Percentiles rank a stretch among this genome's conserved stretches.
Conservation (phyloP, 1,140 invertebrate species). For the Solenopsis invicta region DNA sequence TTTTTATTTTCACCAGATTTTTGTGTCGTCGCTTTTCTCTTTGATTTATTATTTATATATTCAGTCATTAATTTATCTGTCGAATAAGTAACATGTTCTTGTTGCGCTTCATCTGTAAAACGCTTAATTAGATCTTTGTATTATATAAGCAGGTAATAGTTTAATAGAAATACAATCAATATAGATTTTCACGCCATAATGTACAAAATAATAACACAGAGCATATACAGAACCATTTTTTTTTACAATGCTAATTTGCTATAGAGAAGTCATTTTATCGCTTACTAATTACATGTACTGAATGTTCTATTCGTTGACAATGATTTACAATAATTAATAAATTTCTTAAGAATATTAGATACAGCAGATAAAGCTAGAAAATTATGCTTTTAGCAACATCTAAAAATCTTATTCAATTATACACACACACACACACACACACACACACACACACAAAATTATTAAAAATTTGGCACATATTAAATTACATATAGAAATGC, state of each 20-base stretch:
- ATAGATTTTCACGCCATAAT: slow-evolving; percentile 17
- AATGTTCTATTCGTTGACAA: not conserved
- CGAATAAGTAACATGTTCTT: not conserved
- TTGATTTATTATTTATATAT: not conserved
- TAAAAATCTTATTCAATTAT: not conserved
- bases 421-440: not conserved
- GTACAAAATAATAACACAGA: not conserved
- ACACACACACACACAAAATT: not conserved
- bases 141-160: not conserved
- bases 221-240: slow-evolving; percentile 8
- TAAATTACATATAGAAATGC: slow-evolving; percentile 15
- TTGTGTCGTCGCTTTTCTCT: not conserved
- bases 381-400: not conserved
- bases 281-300: not conserved
- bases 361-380: slow-evolving; percentile 3
- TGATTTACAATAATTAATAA: slow-evolving; percentile 20
- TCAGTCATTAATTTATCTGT: slow-evolving; percentile 6
- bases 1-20: not conserved
- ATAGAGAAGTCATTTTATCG: slow-evolving; percentile 16
- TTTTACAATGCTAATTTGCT: slow-evolving; percentile 18
- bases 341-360: slow-evolving; percentile 39
- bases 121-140: not conserved
- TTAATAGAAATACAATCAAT: not conserved
- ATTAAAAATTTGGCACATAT: slow-evolving; percentile 63
- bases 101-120: not conserved